Percentiles rank a stretch among this genome's conserved stretches.
Conservation (phyloP, 2,888 invertebrate species). For the Dexiosoma caninum region DNA sequence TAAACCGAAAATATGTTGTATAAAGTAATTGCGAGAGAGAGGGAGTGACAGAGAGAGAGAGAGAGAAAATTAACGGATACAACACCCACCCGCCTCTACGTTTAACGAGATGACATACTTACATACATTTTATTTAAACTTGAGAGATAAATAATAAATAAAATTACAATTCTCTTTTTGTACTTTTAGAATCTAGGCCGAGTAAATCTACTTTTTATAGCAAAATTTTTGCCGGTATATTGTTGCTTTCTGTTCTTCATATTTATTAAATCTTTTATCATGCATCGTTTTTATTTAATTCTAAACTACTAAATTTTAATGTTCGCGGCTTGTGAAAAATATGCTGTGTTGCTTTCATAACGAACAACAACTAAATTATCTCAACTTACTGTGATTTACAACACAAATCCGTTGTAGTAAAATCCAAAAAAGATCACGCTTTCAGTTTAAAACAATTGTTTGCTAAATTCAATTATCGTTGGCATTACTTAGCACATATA, state of each 20-base stretch:
- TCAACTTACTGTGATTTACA: slow-evolving; percentile 52
- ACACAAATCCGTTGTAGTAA: slow-evolving; percentile 41
- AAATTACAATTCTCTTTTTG: slow-evolving; percentile 26
- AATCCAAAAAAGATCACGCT: slow-evolving; percentile 59
- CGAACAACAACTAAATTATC: not conserved
- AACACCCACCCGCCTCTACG: slow-evolving; percentile 59
- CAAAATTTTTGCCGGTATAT: slow-evolving; percentile 48
- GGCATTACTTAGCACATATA: slow-evolving; percentile 56
- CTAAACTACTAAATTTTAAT: slow-evolving; percentile 49
- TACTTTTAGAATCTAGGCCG: not conserved
- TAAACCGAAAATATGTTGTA: not conserved
- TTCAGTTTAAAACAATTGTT: slow-evolving; percentile 63
- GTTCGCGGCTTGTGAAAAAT: slow-evolving; percentile 44
- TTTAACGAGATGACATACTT: slow-evolving; percentile 56
- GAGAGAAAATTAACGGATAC: slow-evolving; percentile 61
- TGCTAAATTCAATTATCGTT: slow-evolving; percentile 62
- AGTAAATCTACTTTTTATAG: not conserved
- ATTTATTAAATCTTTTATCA: slow-evolving; percentile 40
- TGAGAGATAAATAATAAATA: slow-evolving; percentile 53
- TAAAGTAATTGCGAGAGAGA: not conserved
- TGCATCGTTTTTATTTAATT: slow-evolving; percentile 32
- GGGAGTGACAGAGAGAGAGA: slow-evolving; percentile 24
- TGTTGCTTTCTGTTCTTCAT: slow-evolving; percentile 4
- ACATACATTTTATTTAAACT: slow-evolving; percentile 59
- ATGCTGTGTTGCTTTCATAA: slow-evolving; percentile 42